Conservation (phyloP, 2,113 vertebrate genomes). For the Eonycteris spelaea region DNA sequence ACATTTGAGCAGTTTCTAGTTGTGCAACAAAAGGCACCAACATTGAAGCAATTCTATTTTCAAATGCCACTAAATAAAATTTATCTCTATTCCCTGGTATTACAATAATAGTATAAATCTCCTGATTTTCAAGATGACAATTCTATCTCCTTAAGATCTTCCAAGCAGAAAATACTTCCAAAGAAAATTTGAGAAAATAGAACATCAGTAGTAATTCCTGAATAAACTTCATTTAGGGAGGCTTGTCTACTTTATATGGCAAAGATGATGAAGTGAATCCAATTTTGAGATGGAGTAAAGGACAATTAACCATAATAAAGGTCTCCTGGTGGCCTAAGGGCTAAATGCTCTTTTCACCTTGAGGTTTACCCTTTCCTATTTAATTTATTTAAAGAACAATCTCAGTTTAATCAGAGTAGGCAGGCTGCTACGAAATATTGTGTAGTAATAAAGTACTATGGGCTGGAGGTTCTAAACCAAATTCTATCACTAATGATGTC, state of each 20-base stretch:
- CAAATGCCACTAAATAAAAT: slow-evolving; percentile 78
- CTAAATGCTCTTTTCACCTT: not conserved
- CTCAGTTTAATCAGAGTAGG: not conserved
- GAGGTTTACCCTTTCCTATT: not conserved
- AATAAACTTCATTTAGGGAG: not conserved
- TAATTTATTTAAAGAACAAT: slow-evolving; percentile 27
- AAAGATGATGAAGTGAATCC: not conserved
- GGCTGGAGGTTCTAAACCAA: not conserved
- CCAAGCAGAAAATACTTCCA: slow-evolving; percentile 61
- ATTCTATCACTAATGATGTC: not conserved
- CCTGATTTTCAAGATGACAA: slow-evolving; percentile 74
- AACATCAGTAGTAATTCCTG: not conserved
- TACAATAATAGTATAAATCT: slow-evolving; percentile 75
- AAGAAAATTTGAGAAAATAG: slow-evolving; percentile 33
- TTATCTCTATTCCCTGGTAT: slow-evolving; percentile 74
- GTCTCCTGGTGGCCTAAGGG: not conserved
- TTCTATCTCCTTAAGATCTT: slow-evolving; percentile 51
- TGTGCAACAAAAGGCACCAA: slow-evolving; percentile 1
- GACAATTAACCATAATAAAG: slow-evolving; percentile 21
- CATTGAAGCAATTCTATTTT: slow-evolving; percentile 75
- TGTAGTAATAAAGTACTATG: not conserved
- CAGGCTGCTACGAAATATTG: not conserved
- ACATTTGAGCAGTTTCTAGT: not conserved
- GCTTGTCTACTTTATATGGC: not conserved
- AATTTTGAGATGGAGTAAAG: not conserved